Conservation (phyloP, 1,140 invertebrate species). For the Yoshiicerus persimilis region DNA sequence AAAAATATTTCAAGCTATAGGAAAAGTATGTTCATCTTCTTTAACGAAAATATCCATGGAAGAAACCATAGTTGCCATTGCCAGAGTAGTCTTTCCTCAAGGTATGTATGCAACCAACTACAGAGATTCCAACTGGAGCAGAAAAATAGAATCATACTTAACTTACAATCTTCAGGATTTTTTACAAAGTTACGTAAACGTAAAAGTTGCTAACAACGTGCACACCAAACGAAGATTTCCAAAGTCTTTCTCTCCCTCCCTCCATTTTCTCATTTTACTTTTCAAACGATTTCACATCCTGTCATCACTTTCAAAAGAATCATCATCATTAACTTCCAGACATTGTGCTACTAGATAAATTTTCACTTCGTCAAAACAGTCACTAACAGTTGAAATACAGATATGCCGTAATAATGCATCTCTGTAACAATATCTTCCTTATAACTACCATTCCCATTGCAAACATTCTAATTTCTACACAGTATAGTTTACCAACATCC, state of each 20-base stretch:
- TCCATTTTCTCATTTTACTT: too few species aligned
- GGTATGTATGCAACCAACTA: neutral
- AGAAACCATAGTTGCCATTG: neutral
- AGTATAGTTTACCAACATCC: too few species aligned
- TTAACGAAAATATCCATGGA: neutral
- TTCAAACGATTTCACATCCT: neutral
- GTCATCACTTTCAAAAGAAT: neutral
- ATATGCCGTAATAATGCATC: neutral
- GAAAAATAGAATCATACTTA: neutral
- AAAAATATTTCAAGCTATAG: neutral
- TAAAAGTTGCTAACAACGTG: neutral
- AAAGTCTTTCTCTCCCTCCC: neutral
- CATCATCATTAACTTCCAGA: neutral
- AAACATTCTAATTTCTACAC: too few species aligned
- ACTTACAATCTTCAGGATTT: neutral
- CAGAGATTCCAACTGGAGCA: neutral
- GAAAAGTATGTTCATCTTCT: neutral
- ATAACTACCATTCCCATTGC: too few species aligned
- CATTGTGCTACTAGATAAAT: neutral
- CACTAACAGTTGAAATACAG: neutral
- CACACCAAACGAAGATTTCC: neutral
- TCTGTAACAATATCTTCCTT: too few species aligned
- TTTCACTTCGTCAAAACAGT: neutral
- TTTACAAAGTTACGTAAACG: neutral
- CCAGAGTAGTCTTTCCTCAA: too few species aligned